A percentile compares a stretch with the other conserved stretches of the same genome.
Conservation (phyloP, 2,113 vertebrate species). For the Albula glossodonta region DNA sequence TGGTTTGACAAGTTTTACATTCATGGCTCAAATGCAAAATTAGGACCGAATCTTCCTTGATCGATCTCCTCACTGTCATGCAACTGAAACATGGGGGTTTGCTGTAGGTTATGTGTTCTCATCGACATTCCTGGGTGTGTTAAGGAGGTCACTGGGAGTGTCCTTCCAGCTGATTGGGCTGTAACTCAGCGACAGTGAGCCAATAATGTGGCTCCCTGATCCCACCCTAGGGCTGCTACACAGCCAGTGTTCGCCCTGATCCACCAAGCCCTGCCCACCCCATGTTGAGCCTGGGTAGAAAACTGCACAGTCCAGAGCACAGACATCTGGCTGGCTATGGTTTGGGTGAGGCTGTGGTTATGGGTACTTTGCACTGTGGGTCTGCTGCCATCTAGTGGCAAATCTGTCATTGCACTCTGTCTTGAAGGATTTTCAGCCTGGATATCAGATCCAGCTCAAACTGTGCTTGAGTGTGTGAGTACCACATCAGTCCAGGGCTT, state of each 20-base stretch:
- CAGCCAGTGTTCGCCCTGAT: neutral
- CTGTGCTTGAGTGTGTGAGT: too few species aligned
- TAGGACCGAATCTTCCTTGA: too few species aligned
- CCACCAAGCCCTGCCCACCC: neutral
- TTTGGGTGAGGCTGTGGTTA: neutral
- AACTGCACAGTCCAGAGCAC: neutral
- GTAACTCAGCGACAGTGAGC: too few species aligned
- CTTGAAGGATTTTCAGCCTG: neutral
- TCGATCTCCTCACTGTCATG: too few species aligned
- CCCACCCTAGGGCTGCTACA: neutral
- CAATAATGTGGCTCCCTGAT: too few species aligned
- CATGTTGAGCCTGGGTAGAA: neutral
- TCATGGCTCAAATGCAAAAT: too few species aligned
- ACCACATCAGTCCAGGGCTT: neutral
- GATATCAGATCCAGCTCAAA: neutral
- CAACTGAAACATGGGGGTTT: too few species aligned
- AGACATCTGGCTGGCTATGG: neutral
- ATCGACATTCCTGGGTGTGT: too few species aligned
- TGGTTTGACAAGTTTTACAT: too few species aligned
- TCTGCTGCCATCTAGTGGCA: slow-evolving; percentile 27
- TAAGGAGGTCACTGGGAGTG: too few species aligned
- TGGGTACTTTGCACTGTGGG: neutral
- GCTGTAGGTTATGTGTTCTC: too few species aligned
- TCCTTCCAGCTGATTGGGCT: too few species aligned
- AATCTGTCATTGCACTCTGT: neutral